These are phyloP conservation scores for Drosophila sucinea DNA, from an alignment of 1,140 invertebrate genomes.

Conservation along the genomic window DNA sequence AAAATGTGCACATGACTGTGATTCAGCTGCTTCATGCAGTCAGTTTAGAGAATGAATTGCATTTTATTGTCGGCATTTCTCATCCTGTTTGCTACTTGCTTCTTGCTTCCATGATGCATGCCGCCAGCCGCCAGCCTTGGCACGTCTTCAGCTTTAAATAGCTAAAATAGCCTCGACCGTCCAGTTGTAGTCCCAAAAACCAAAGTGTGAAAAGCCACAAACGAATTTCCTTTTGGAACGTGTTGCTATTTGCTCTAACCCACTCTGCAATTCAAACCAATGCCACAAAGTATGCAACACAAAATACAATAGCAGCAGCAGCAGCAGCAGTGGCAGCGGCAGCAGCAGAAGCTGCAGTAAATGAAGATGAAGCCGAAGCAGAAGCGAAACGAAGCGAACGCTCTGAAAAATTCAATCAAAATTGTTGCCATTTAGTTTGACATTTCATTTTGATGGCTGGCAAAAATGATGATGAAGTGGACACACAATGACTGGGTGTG, in stretches of 20 bases:
- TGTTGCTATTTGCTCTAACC: conserved; percentile 50
- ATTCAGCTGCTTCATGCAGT: conserved; percentile 57
- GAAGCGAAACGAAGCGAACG: conserved; percentile 21
- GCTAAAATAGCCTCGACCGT: conserved; percentile 7
- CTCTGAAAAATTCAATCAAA: conserved; percentile 77
- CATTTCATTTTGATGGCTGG: conserved; percentile 75
- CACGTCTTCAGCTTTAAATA: conserved; percentile 52
- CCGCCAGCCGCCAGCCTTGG: conserved; percentile 11
- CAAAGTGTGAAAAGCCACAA: conserved; percentile 61
- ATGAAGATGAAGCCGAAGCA: conserved; percentile 7
- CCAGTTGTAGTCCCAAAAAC: conserved; percentile 29
- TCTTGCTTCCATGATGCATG: conserved; percentile 2
- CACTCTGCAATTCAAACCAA: conserved; percentile 27
- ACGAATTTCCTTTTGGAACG: conserved; percentile 62
- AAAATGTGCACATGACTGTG: conserved; percentile 52
- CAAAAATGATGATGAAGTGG: conserved; percentile 75
- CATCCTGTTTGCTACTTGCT: conserved; percentile 25
- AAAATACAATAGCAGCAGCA: conserved; percentile 26
- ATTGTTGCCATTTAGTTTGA: conserved; percentile 81
- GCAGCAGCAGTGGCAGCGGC: conserved; percentile 2
- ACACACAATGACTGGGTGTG: conserved; percentile 53
- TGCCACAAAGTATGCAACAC: conserved; percentile 38
- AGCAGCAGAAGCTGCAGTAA: not conserved
- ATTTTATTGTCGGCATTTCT: conserved; percentile 76
- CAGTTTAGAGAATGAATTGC: conserved; percentile 75